Evolutionary conservation across 37 sponge, comb jelly and placozoan genomes (phyloP), one percentile per base, ranked within the genome.

Genomic region (Haliclona indistincta): DNA sequence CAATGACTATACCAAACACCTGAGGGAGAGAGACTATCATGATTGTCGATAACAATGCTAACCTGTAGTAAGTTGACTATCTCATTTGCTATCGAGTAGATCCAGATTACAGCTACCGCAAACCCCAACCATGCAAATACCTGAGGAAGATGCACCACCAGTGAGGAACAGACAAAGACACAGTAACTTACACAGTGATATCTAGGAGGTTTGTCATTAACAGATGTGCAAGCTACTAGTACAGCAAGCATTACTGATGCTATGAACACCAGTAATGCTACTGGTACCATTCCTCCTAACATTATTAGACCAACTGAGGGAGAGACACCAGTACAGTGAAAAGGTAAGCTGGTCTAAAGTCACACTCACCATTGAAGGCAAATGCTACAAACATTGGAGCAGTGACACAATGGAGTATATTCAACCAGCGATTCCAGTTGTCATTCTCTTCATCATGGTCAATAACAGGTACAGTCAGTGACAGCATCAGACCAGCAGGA

Each of bases 391-490:
- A 81, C 17, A 89, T 44, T 6, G 96, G 96, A 23, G 80, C 86
- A 43, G 80, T 75, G 43, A 89, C 71, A 67, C 89, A 89, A 44
- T 97, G 99, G 26, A 91, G 54, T 11, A 90, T 77, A 41, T 86
- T 92, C 38, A 94, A 77, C 95, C 96, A 91, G 30, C 86, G 88
- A 80, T 92, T 97, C 99, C 99, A 97, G 70, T 81, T 83, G 63
- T 91, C 79, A 29, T 85, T 38, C 0, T 85, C 86, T 66, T 80
- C 91, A 7, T 85, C 89, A 0, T 63, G 47, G 67, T 97, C 99
- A 20, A 97, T 84, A 23, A 95, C 84, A 43, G 99, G 99, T 2
- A 87, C 94, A 13, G 95, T 97, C 49, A 92, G 73, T 11, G 78
- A 43, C 47, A 97, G 81, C 28, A 94, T 28, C 1, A 97, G 1